Evolutionary conservation across 2,888 invertebrate species (phyloP), one percentile per base, ranked within the genome.

Genomic region (Oligia strigilis): DNA sequence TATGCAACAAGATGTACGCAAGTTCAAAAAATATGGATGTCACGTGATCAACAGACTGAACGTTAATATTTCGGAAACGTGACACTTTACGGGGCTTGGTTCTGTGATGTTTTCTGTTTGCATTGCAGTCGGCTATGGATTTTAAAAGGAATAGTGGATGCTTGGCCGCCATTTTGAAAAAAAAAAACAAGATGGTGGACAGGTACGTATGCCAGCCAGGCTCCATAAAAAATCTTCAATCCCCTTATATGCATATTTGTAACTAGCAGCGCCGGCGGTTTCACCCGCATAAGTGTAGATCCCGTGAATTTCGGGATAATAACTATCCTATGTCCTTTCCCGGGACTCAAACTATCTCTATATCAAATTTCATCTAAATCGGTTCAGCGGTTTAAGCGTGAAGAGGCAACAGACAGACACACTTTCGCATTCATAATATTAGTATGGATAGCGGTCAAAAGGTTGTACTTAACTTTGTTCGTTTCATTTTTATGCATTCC

Each of bases 361-460:
- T 40, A 40, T 40, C 40, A 40, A 40, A 40, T 40, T 40, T 40
- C 40, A 40, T 40, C 40, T 5, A 40, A 43, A 43, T 43, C 43
- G 43, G 0, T 43, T 43, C 46, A 46, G 40, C 40, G 4, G 40
- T 40, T 40, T 40, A 40, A 40, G 5, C 40, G 40, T 40, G 40
- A 40, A 40, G 40, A 40, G 5, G 40, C 5, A 40, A 40, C 5
- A 40, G 40, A 40, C 40, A 40, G 40, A 40, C 40, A 40, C 40
- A 40, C 40, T 40, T 40, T 40, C 4, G 40, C 40, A 40, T 43
- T 43, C 9, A 43, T 9, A 43, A 43, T 43, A 43, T 43, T 9
- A 43, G 43, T 43, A 9, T 43, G 43, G 43, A 46, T 58, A n/a
- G 52, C 29, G n/a, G n/a, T 80, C 55, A 46, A 80, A 55, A 64